Evolutionary conservation across 2,113 vertebrate species (phyloP), one percentile per base, ranked within the genome.

Genomic region (Pelmatolapia mariae): DNA sequence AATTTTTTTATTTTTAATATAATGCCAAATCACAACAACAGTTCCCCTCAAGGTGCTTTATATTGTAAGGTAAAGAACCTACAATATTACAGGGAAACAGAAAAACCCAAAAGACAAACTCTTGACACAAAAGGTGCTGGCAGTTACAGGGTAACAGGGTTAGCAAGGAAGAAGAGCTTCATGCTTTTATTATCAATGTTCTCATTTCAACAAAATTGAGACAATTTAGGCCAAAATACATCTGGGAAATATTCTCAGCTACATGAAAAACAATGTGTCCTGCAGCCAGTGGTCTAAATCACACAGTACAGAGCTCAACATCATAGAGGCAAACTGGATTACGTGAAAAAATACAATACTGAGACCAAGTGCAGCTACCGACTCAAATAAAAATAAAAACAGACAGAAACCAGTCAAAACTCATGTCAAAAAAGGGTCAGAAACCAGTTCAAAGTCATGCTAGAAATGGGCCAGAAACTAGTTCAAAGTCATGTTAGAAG

Each of bases 341-440:
- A 71, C 1, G 1, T 43, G 12, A 4, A 71, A 40, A 71, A 38
- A 0, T 43, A 15, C 12, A 43, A 71, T 40, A 71, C 38, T 24
- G 66, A 71, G 38, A 71, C n/a, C 12, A 71, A 24, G 5, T 1
- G 12, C 8, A 4, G n/a, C 0, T 40, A 71, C 38, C 0, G n/a
- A 68, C 19, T 68, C 63, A 36, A 63, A 63, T 36, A 40, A 68
- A 68, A 68, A 68, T 9, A 22, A 40, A 68, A 68, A 68, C 36
- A 66, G 31, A 31, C n/a, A 13, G 38, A 71, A 71, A 71, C n/a
- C 10, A 18, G 40, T 76, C 59, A 10, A 63, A 63, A 33, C 8
- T 18, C 29, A 33, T 63, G 8, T 22, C 33, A 13, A 8, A 40
- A 3, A 40, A 3, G 9, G 31, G 18, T 4, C 9, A 10, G 15